phyloP scores from a whole-genome alignment of 2,888 invertebrate species.

The Allygus modestus region DNA sequence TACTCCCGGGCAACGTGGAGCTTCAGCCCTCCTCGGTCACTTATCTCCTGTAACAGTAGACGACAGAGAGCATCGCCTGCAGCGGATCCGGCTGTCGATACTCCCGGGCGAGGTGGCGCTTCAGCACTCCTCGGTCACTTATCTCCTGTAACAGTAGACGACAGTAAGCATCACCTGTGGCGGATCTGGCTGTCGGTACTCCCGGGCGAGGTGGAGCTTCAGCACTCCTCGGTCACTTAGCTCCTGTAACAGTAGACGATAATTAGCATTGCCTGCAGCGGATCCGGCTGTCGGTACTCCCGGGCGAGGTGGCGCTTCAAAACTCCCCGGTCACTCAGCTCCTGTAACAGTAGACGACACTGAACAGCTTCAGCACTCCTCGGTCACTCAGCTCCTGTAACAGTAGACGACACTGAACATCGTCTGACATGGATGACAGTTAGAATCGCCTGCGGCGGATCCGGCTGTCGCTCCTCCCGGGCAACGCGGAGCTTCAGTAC shows the following conservation, averaged over 20 bases:
- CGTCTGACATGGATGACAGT: no score
- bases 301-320: slow-evolving; percentile 73
- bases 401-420: no score
- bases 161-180: slow-evolving; percentile 65
- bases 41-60: no score
- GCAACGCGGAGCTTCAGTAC: no score
- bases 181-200: slow-evolving; percentile 66
- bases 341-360: slow-evolving; percentile 71
- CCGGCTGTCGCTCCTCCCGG: no score
- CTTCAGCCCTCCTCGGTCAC: no score
- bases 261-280: slow-evolving; percentile 60
- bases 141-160: slow-evolving; percentile 73
- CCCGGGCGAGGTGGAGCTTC: slow-evolving; percentile 73
- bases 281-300: slow-evolving; percentile 65
- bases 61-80: slow-evolving; percentile 64
- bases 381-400: no score
- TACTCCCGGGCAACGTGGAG: no score
- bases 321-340: slow-evolving; percentile 75
- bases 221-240: slow-evolving; percentile 74
- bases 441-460: no score
- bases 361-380: slow-evolving; percentile 49
- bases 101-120: slow-evolving; percentile 72
- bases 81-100: slow-evolving; percentile 66
- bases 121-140: slow-evolving; percentile 75
- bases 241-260: slow-evolving; percentile 72